Evolutionary conservation across 1,140 invertebrate genomes (phyloP).

Genomic region (Gonatopus flavifemur): DNA sequence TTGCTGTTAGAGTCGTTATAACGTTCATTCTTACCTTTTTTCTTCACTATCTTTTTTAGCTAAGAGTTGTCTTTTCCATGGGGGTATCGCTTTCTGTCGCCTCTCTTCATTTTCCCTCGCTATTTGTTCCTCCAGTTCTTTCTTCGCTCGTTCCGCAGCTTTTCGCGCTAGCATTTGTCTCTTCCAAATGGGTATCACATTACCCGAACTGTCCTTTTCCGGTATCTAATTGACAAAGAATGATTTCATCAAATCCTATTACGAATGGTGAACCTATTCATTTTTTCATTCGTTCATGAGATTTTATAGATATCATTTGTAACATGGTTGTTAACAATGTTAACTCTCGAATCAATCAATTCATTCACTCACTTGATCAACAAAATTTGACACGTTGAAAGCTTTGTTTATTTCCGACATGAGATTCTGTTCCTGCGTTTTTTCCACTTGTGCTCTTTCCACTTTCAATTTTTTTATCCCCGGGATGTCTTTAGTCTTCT

Average conservation of each 20-base stretch:
- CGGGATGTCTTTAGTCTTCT: slow-evolving; percentile 85
- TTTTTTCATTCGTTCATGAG: too few species aligned
- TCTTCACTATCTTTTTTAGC: slow-evolving; percentile 77
- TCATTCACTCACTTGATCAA: slow-evolving; percentile 73
- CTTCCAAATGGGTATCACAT: slow-evolving; percentile 90
- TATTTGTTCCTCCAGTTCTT: slow-evolving; percentile 84
- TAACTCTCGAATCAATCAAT: slow-evolving; percentile 2
- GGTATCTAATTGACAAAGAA: too few species aligned
- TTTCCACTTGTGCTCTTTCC: slow-evolving; percentile 79
- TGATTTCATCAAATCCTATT: too few species aligned
- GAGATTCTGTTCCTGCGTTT: slow-evolving; percentile 75
- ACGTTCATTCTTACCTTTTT: slow-evolving; percentile 71
- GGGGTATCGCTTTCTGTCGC: slow-evolving; percentile 81
- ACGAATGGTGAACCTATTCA: too few species aligned
- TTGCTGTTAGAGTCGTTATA: too few species aligned
- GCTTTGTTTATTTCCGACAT: slow-evolving; percentile 80
- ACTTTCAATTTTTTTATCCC: slow-evolving; percentile 90
- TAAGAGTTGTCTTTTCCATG: slow-evolving; percentile 88
- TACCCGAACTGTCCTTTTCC: slow-evolving; percentile 84
- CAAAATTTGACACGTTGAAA: slow-evolving; percentile 84
- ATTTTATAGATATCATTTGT: too few species aligned
- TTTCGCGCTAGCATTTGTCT: slow-evolving; percentile 92
- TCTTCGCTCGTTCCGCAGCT: slow-evolving; percentile 86
- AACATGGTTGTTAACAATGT: too few species aligned
- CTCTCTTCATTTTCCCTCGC: slow-evolving; percentile 83